phyloP scores from a whole-genome alignment of 2,113 vertebrate species.

The Holacanthus passer region DNA sequence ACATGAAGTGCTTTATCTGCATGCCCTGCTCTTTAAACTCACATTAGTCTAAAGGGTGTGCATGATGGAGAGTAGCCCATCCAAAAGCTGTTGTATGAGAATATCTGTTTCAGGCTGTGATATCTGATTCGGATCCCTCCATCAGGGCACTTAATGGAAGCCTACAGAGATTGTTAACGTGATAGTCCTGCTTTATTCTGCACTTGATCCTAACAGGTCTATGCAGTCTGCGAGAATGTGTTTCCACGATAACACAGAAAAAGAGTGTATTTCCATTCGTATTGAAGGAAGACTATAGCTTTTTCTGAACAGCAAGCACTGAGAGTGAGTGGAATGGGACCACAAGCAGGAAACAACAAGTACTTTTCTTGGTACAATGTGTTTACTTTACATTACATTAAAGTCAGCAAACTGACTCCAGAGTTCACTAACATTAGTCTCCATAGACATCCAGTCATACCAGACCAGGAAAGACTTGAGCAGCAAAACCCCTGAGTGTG shows the following conservation, averaged over 20 bases:
- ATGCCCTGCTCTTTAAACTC: background rate
- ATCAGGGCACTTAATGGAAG: background rate
- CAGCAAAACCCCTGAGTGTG: background rate
- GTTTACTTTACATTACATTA: background rate
- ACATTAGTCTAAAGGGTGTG: background rate
- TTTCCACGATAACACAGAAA: background rate
- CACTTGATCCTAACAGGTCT: background rate
- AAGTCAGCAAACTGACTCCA: background rate
- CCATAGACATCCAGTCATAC: background rate
- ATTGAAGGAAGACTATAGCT: background rate
- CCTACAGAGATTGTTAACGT: too few relatives aligned
- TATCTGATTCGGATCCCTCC: background rate
- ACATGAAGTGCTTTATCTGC: background rate
- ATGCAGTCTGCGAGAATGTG: too few relatives aligned
- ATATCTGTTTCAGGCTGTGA: background rate
- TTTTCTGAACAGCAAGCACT: background rate
- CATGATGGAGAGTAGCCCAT: background rate
- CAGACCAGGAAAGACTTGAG: too few relatives aligned
- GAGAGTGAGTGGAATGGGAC: background rate
- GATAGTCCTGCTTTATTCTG: constrained; percentile 2
- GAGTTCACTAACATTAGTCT: background rate
- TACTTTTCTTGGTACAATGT: background rate
- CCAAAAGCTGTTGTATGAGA: background rate
- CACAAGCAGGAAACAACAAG: background rate
- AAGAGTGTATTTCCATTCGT: background rate